phyloP scores from a whole-genome alignment of 2,797 vertebrate genomes.

The Mus minutoides region DNA sequence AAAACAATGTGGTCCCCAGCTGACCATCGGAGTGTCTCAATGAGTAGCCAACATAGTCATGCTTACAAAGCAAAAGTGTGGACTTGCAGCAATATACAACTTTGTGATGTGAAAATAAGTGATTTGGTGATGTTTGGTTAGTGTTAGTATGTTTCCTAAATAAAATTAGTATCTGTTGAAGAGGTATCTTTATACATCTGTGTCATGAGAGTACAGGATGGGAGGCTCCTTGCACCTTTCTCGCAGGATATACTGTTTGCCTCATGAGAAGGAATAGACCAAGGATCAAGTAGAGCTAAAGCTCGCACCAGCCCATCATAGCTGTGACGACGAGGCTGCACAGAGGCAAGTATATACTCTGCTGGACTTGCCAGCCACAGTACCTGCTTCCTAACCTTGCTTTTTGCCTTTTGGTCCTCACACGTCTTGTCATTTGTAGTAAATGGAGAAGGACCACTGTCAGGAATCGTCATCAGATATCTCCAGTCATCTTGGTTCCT shows the following conservation, averaged over 20 bases:
- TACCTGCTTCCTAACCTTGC: neutral
- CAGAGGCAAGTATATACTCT: neutral
- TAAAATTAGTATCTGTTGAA: neutral
- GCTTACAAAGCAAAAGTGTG: neutral
- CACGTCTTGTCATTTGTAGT: neutral
- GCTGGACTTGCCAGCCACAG: neutral
- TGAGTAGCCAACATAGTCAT: neutral
- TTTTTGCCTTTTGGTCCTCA: neutral
- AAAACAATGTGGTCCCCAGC: neutral
- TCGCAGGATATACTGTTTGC: no score
- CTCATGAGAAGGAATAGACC: rapidly evolving
- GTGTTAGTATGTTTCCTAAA: conserved; percentile 19
- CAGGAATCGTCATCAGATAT: neutral
- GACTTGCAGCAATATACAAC: neutral
- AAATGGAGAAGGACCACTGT: neutral
- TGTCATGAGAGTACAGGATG: neutral
- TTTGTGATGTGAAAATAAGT: conserved; percentile 42
- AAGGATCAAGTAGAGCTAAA: neutral
- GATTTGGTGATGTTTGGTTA: neutral
- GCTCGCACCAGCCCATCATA: no score
- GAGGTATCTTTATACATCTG: neutral
- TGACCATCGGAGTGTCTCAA: neutral
- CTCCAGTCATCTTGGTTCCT: neutral
- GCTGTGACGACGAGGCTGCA: neutral
- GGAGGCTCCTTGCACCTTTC: neutral